These are phyloP conservation scores for Aphelocoma coerulescens DNA, from an alignment of 2,113 vertebrate species.

Conservation along the genomic window DNA sequence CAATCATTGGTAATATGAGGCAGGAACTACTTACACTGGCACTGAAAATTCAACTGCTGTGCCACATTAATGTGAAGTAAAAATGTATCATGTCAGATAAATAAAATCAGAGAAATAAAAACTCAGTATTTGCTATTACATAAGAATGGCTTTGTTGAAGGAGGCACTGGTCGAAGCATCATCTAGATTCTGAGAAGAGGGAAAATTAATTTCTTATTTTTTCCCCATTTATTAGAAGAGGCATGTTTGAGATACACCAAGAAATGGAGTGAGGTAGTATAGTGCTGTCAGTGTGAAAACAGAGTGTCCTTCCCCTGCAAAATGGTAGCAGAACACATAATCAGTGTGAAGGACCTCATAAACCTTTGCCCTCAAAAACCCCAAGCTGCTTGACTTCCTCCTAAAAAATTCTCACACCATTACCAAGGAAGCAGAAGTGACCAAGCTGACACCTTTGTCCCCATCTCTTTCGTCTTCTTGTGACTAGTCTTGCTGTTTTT, in stretches of 20 bases:
- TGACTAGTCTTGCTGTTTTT: background rate
- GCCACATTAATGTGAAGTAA: background rate
- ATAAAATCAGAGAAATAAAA: background rate
- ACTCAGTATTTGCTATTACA: background rate
- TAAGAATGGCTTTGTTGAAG: background rate
- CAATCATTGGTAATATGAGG: rapidly evolving
- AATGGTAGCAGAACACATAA: background rate
- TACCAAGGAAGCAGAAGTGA: background rate
- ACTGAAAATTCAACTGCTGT: background rate
- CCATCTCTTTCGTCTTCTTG: background rate
- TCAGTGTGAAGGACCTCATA: background rate
- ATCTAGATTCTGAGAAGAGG: background rate
- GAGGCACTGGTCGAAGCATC: background rate
- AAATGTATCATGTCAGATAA: background rate
- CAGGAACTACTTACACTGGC: background rate
- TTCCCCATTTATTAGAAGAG: background rate
- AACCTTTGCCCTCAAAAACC: background rate
- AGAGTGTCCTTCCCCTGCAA: background rate
- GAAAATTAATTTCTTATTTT: background rate
- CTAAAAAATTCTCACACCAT: background rate
- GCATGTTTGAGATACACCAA: background rate
- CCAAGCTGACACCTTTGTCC: background rate
- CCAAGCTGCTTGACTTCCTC: background rate
- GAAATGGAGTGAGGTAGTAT: background rate
- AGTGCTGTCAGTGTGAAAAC: background rate